Evolutionary conservation across 1,140 invertebrate genomes (phyloP), one percentile per base, ranked within the genome.

Genomic region (Tetramorium alpestre): DNA sequence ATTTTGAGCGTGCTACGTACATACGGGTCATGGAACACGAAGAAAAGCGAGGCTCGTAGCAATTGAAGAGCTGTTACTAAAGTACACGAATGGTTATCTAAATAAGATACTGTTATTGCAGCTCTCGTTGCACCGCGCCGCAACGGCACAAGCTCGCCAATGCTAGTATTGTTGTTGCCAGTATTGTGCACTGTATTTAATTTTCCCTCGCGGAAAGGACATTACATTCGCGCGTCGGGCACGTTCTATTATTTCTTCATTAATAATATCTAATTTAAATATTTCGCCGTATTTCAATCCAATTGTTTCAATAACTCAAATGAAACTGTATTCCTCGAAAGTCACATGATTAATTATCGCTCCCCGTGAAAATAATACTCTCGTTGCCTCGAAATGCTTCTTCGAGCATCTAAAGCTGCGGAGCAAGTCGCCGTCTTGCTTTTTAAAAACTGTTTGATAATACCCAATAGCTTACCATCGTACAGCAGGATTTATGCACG

Each of bases 101-200:
- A 84, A 84, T 84, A 84, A 84, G 69, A 75, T 84, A 84, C 69
- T 62, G 54, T 84, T 84, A 73, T 84, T 84, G 54, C 25, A 56
- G 65, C 18, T 60, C 51, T 58, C 67, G 18, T 47, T 82, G 69
- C 41, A 47, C 16, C 64, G 49, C 67, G 41, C 25, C 78, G 16
- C 22, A 56, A 54, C 76, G 62, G 33, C 38, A 33, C 33, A 54
- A 72, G 25, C 18, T 73, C 54, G 18, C 67, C 54, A 25, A 75
- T 84, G 41, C 25, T 25, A 62, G 69, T 54, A 75, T 73, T 75
- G 38, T 84, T 73, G 41, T 49, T 84, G 44, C 80, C 47, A 58
- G 22, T 82, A 58, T 82, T 73, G 54, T 38, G 41, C 54, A 47
- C 54, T 22, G 84, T 56, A 65, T 25, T 78, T 85, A 85, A 77